Evolutionary conservation across 1,140 invertebrate species (phyloP).

Genomic region (Tribolium castaneum): DNA sequence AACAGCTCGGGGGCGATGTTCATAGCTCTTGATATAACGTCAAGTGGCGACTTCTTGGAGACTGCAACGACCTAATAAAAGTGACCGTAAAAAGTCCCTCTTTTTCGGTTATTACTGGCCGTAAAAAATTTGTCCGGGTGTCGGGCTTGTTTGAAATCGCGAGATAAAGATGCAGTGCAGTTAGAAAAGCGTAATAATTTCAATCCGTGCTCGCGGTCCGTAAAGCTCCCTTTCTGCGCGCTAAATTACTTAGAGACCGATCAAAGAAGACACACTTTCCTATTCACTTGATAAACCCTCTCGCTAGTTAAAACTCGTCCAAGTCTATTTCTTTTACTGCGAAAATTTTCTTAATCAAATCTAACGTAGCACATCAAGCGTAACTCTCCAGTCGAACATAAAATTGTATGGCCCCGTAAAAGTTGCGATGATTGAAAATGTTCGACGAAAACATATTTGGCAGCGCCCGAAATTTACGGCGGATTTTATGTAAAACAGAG

Average conservation of each 20-base stretch:
- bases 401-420: constrained; percentile 53
- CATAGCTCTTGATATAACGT: background rate
- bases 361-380: constrained; percentile 51
- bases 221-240: constrained; percentile 45
- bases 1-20: background rate
- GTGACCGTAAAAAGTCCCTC: constrained; percentile 4
- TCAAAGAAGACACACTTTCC: constrained; percentile 51
- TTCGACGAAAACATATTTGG: constrained; percentile 51
- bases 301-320: constrained; percentile 33
- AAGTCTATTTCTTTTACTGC: constrained; percentile 45
- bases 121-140: background rate
- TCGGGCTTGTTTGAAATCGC: background rate
- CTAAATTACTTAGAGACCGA: constrained; percentile 54
- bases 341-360: constrained; percentile 54
- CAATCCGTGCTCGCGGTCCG: constrained; percentile 52
- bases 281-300: constrained; percentile 41
- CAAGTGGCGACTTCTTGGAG: constrained; percentile 13
- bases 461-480: constrained; percentile 26
- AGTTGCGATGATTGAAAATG: constrained; percentile 53
- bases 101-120: constrained; percentile 1
- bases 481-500: constrained; percentile 36
- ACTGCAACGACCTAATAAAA: background rate
- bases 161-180: constrained; percentile 48
- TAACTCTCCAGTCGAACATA: constrained; percentile 51
- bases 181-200: constrained; percentile 56